Evolutionary conservation across 2,797 vertebrate species (phyloP), one percentile per base, ranked within the genome.

Genomic region (Galago senegalensis): DNA sequence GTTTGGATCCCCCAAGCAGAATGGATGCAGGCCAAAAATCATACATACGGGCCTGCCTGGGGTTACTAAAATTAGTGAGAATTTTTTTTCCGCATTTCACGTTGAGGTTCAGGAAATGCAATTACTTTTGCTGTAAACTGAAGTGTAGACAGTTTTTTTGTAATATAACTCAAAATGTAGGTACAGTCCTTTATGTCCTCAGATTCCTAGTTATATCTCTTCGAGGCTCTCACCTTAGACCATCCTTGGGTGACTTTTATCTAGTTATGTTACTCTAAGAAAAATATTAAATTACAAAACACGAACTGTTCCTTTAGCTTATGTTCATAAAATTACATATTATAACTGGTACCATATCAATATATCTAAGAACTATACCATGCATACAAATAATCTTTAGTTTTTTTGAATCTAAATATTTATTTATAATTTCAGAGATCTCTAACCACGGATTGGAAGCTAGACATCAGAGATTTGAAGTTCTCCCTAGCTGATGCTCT

Each of bases 131-230:
- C 1, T 73, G 7, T 80, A 73, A 25, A 34, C 27, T 72, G 16
- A 25, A 73, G n/a, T 61, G 1, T 18, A 89, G 21, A 63, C 9
- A n/a, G 5, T 10, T 37, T 92, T 53, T 58, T 95, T 70, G 3
- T 73, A 87, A 88, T 67, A 91, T 72, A 83, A 7, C 17, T 90
- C 90, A 92, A 90, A 73, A 53, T 12, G 61, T 46, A 82, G 21
- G 56, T 58, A 3, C 3, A 40, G 10, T 4, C 1, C 3, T 75
- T 84, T 72, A 67, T 31, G 17, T 40, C 43, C 53, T 53, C 21
- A 76, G 14, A 43, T 82, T 75, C 25, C 31, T 65, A 23, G 34
- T 27, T 12, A 58, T 80, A 3, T 46, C 21, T 80, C 25, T n/a
- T 79, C 76, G 58, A 85, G 6, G 60, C 23, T 77, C 61, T 46